Evolutionary conservation across 2,888 invertebrate genomes (phyloP), one percentile per base, ranked within the genome.

Genomic region (Camponotus fellah): DNA sequence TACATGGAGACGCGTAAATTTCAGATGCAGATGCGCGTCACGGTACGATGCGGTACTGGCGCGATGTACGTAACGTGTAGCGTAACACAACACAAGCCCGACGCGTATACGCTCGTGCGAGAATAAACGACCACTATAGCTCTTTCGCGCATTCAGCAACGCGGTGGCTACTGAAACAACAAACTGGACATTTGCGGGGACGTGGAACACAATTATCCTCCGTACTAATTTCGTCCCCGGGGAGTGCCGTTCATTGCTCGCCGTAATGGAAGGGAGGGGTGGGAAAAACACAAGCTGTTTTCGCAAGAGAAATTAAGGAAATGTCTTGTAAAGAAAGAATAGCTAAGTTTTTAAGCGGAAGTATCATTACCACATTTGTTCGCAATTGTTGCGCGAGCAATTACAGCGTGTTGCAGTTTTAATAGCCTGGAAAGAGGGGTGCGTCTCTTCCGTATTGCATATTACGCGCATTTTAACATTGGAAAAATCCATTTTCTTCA

Each of bases 1-100:
- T n/a, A 86, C 77, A 69, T 58, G 46, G 72, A 76, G 82, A 84
- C 74, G 71, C 82, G 77, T 83, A 87, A 85, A 87, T 88, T 85
- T 76, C 77, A 60, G 65, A 34, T 68, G 82, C 83, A 69, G 79
- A 80, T 71, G 79, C 79, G 68, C 68, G 17, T 71, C 46, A 34
- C 56, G 17, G 10, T 6, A 10, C 6, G 32, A 32, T 26, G 76
- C 17, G 37, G n/a, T 17, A n/a, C 64, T 6, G 12, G 60, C 8
- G 56, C 53, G 71, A 12, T 58, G 21, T 21, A 43, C 6, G 58
- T 79, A 53, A 53, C 8, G 79, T 60, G n/a, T 53, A 53, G 58
- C 46, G 26, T 14, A 37, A 58, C 56, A 58, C 71, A 34, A 71
- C 71, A 58, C 53, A 53, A 53, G n/a, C n/a, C 6, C 40, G 6